Evolutionary conservation across 1,140 invertebrate genomes (phyloP).

Genomic region (Bacillus rossius): DNA sequence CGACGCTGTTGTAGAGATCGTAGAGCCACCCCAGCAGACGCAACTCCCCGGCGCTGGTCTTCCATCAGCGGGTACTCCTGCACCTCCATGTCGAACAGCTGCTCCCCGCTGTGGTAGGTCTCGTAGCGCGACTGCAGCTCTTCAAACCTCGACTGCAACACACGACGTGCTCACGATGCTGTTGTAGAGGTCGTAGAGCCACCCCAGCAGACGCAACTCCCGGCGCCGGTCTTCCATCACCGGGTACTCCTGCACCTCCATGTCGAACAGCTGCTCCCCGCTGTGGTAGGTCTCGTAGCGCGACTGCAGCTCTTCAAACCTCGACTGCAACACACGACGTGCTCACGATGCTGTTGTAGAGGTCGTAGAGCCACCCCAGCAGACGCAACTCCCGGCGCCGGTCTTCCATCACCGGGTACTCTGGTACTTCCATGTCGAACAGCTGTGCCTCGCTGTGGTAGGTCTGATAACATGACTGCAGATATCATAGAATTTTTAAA

Average conservation of each 20-base stretch:
- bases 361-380: slow-evolving; percentile 71
- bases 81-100: slow-evolving; percentile 70
- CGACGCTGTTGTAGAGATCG: slow-evolving; percentile 68
- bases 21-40: slow-evolving; percentile 81
- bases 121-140: slow-evolving; percentile 71
- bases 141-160: slow-evolving; percentile 74
- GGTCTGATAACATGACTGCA: no score
- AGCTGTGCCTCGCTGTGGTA: no score
- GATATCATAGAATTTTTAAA: no score
- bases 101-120: slow-evolving; percentile 75
- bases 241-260: slow-evolving; percentile 74
- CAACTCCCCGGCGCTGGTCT: slow-evolving; percentile 73
- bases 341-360: slow-evolving; percentile 76
- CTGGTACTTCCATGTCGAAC: no score
- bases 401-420: slow-evolving; percentile 70
- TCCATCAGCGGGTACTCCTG: slow-evolving; percentile 77
- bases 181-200: slow-evolving; percentile 72
- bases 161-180: slow-evolving; percentile 75
- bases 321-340: slow-evolving; percentile 71
- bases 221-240: slow-evolving; percentile 68
- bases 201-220: slow-evolving; percentile 78
- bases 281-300: slow-evolving; percentile 72
- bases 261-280: slow-evolving; percentile 77
- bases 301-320: slow-evolving; percentile 74
- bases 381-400: slow-evolving; percentile 79